Evolutionary conservation across 1,140 invertebrate species (phyloP), one percentile per base, ranked within the genome.

Genomic region (Ceratosolen solmsi): DNA sequence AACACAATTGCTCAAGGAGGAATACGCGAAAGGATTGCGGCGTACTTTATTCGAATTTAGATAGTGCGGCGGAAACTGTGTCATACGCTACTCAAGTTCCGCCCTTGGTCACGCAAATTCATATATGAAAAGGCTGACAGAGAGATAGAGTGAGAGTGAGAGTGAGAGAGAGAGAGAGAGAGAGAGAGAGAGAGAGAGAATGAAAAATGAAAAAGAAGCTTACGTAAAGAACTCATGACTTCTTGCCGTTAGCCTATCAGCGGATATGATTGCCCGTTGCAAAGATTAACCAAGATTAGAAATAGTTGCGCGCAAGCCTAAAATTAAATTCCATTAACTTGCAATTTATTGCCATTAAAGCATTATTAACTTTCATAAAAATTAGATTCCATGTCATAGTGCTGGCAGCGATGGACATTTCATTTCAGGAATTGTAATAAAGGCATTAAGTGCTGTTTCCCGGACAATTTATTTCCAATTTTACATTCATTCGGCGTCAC

Each of bases 101-200:
- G 5, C 33, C 33, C 17, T 38, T 9, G 63, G 33, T 63, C 58
- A 63, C 58, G 58, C 25, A 33, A 63, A 33, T 30, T 1, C 11
- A n/a, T 25, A 4, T 22, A 25, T 4, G 63, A 46, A 72, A 71
- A 56, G 56, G 27, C n/a, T 70, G 51, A 56, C 27, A 33, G 36
- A 74, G 82, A 63, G 36, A 56, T 46, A 63, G 51, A 63, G 70
- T 20, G 27, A 58, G 73, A 74, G 78, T 22, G 15, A 33, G 60
- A 41, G 71, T 58, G 74, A 58, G 60, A 41, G 71, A 68, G 74
- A 58, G 51, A 56, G 27, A 33, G 36, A 74, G 82, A 63, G 36
- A 56, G 38, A 63, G 51, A 63, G 70, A 25, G 27, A 58, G 73
- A 74, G 78, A 27, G 15, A 33, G 60, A 41, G 71, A n/a, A n/a